Evolutionary conservation across 1,140 invertebrate species (phyloP), one percentile per base, ranked within the genome.

Genomic region (Formica selysi): DNA sequence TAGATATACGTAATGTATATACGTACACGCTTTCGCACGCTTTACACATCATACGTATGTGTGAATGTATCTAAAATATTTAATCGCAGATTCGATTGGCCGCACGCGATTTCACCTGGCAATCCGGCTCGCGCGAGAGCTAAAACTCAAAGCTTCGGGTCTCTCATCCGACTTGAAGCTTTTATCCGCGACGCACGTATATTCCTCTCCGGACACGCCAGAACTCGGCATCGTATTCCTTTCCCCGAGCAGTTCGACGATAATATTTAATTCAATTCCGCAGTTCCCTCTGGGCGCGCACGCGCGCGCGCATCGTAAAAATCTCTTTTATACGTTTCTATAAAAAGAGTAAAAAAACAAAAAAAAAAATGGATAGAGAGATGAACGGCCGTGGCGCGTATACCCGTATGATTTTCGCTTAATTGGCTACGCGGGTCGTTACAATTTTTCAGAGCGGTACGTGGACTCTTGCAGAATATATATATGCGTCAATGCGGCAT

Each of bases 251-350:
- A 44, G 38, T 83, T 83, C 79, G 79, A 74, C 26, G 54, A 83
- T 74, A 74, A 83, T 83, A 83, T 83, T 83, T 83, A 62, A 83
- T 83, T 83, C 73, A 83, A 83, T 83, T 74, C 54, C 29, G 29
- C 54, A 26, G 54, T 54, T 19, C 44, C 22, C 38, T 16, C 67
- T 19, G 57, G 26, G 16, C 64, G 54, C 48, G 70, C 26, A 68
- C 67, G 57, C 19, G 16, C 64, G 54, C 48, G 70, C 26, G 79
- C 67, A 38, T 11, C 29, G 54, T 83, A 74, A 83, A 74, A 83
- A 83, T 83, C 57, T 74, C 68, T 83, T 83, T 83, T 74, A 83
- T 83, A 41, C 38, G 29, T 54, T 29, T 74, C 29, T 38, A 6
- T 32, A 61, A 51, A 73, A 44, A 73, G 41, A 81, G 19, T 8